Percentiles rank a stretch among this genome's conserved stretches.
Evolutionary conservation across 2,888 invertebrate species (phyloP).

Genomic region (Saturnia japonica): DNA sequence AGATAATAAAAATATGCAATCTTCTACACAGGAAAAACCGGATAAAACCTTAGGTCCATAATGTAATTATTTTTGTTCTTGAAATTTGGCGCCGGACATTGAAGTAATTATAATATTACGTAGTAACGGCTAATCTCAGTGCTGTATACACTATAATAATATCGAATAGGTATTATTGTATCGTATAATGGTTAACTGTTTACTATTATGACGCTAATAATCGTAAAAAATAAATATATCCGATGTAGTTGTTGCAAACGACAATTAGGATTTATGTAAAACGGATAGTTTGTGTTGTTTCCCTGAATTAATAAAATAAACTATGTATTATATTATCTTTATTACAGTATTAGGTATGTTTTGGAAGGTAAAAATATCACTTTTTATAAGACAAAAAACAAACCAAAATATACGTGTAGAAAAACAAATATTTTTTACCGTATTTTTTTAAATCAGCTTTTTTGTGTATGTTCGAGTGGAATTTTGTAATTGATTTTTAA

Average conservation of each 20-base stretch:
- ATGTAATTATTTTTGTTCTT: neutral
- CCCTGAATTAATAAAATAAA: neutral
- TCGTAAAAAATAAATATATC: conserved; percentile 18
- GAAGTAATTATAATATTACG: neutral
- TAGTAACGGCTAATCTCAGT: neutral
- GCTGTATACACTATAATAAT: neutral
- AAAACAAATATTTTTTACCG: too few relatives aligned
- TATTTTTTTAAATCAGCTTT: too few relatives aligned
- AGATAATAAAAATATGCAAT: too few relatives aligned
- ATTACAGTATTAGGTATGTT: neutral
- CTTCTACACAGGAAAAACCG: neutral
- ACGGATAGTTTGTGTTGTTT: neutral
- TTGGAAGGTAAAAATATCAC: neutral
- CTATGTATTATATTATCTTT: too few relatives aligned
- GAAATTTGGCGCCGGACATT: neutral
- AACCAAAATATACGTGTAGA: too few relatives aligned
- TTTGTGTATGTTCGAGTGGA: too few relatives aligned
- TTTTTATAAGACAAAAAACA: neutral
- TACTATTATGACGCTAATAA: conserved; percentile 19
- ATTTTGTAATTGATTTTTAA: too few relatives aligned
- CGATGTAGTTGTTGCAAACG: neutral
- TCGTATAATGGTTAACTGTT: conserved; percentile 12
- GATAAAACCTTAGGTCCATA: neutral
- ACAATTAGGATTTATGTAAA: conserved; percentile 2
- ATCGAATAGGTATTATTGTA: neutral